These are phyloP conservation scores for Drosophila jambulina DNA, from an alignment of 1,140 invertebrate genomes.

Conservation along the genomic window DNA sequence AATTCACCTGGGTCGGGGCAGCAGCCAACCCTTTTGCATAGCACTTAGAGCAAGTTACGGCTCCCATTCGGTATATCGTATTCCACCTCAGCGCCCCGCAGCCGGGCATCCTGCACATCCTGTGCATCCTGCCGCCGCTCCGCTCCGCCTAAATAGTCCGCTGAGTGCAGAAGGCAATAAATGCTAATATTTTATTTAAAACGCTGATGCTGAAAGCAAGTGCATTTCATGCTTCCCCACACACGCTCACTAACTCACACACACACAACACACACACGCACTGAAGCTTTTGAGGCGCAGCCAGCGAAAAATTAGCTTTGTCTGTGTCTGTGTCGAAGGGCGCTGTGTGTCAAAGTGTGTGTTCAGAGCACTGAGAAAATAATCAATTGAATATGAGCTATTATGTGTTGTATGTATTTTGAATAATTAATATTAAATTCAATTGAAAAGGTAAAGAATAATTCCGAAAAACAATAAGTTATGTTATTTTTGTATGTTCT, in stretches of 20 bases:
- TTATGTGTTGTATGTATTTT: too few relatives aligned
- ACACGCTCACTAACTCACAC: slow-evolving; percentile 2
- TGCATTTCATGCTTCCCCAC: slow-evolving; percentile 45
- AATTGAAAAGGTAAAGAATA: background rate
- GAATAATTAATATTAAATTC: too few relatives aligned
- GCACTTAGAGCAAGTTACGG: slow-evolving; percentile 55
- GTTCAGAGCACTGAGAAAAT: slow-evolving; percentile 7
- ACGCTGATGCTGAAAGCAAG: slow-evolving; percentile 60
- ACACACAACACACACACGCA: background rate
- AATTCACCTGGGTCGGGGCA: slow-evolving; percentile 28
- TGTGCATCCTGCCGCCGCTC: slow-evolving; percentile 12
- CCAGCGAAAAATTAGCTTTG: slow-evolving; percentile 58
- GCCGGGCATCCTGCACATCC: slow-evolving; percentile 12
- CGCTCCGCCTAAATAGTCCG: slow-evolving; percentile 49
- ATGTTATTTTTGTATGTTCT: background rate
- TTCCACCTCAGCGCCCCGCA: slow-evolving; percentile 26
- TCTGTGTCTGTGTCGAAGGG: slow-evolving; percentile 1
- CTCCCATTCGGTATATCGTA: slow-evolving; percentile 28
- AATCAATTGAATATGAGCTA: background rate
- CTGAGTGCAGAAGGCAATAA: slow-evolving; percentile 73
- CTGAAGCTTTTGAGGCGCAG: slow-evolving; percentile 29
- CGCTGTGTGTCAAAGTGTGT: background rate
- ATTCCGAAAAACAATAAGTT: background rate
- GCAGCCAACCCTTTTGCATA: slow-evolving; percentile 57
- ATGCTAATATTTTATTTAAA: slow-evolving; percentile 80